These are phyloP conservation scores for Telenomus remus DNA, from an alignment of 1,140 invertebrate genomes.

Conservation along the genomic window DNA sequence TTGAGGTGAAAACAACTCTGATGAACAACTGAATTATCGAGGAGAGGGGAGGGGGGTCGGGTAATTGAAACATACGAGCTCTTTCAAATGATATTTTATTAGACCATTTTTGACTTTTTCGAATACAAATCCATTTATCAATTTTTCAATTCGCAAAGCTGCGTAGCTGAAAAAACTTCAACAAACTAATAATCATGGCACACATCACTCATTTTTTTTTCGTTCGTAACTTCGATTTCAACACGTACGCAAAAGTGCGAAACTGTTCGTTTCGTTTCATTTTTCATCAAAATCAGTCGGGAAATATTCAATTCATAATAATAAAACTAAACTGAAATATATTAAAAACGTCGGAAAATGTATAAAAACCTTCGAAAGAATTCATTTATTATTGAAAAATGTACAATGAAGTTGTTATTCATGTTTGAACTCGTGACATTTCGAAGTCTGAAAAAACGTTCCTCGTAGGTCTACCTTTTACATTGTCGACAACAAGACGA, in stretches of 20 bases:
- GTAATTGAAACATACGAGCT: constrained; percentile 4
- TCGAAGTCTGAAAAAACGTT: neutral
- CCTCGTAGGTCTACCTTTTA: constrained; percentile 46
- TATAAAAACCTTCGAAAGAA: neutral
- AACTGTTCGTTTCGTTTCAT: too few relatives aligned
- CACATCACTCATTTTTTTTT: constrained; percentile 39
- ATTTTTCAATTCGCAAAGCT: constrained; percentile 34
- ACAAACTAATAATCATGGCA: constrained; percentile 44
- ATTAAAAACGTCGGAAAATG: constrained; percentile 13
- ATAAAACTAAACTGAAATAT: too few relatives aligned
- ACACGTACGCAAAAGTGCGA: too few relatives aligned
- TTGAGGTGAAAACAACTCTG: too few relatives aligned
- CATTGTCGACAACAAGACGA: constrained; percentile 58
- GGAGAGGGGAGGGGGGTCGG: neutral
- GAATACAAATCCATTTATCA: constrained; percentile 49
- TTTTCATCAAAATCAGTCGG: too few relatives aligned
- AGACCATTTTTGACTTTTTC: constrained; percentile 41
- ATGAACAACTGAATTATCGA: too few relatives aligned
- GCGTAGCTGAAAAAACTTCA: constrained; percentile 34
- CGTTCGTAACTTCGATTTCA: too few relatives aligned
- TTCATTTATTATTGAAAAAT: too few relatives aligned
- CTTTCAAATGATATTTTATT: constrained; percentile 55
- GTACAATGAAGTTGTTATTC: too few relatives aligned
- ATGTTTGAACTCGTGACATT: too few relatives aligned
- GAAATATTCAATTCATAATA: too few relatives aligned